Base-by-base conservation (phyloP, 2,797 vertebrate genomes). In the Sphaeramia orbicularis region DNA sequence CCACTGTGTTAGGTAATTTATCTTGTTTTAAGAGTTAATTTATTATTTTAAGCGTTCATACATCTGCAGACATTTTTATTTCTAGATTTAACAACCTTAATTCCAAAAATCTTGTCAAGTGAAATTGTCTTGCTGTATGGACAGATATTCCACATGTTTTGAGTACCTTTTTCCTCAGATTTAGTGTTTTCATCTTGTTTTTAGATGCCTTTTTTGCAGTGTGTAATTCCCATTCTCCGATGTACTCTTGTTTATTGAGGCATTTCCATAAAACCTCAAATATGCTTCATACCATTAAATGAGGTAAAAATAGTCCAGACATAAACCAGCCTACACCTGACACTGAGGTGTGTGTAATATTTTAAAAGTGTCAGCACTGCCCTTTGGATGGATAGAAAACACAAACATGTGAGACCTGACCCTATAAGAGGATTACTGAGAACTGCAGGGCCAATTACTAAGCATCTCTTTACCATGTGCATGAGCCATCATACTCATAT, bases 321-420 rank as follows among this genome's bases (percentile, higher is more conserved):
- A 41, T 5, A 41, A n/a, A 4, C 13, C 13, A n/a, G 14, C 14
- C 9, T 16, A 53, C 16, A 2, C 10, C 14, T n/a, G 18, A 40
- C 14, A 11, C 4, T 67, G 10, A 59, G 54, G 44, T 38, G 35
- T 49, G 24, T 38, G 12, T 6, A 10, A 78, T 36, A 64, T 48
- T 37, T 7, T n/a, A 15, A 27, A 8, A 27, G 12, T 51, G 9
- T 69, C 57, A 19, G 42, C 13, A 36, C 12, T 4, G 10, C 57
- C 52, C 8, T 48, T 71, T 62, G 51, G 55, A 75, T 11, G 44
- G 65, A 71, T 64, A 59, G 15, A 82, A 84, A 91, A 87, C 84
- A 89, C 45, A 55, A 88, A 16, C 90, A 92, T 84, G 86, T 89
- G 86, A 92, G 74, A 49, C 21, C 7, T 84, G 78, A 87, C 80